Base-by-base conservation (phyloP, 1,140 invertebrate species). In the Drosophila melanica region DNA sequence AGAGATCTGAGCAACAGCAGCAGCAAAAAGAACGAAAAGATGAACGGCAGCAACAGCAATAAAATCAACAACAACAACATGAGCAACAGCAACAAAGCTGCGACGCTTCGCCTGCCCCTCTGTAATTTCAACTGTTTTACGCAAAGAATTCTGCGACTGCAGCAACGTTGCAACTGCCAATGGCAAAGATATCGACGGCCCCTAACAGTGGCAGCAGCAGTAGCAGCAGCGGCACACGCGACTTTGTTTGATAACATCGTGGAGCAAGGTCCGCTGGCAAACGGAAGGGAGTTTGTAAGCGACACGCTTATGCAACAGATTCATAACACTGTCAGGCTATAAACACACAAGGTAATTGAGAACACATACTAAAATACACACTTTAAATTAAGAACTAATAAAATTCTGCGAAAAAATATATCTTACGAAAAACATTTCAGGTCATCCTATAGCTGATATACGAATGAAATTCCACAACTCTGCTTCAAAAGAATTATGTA, bases 1-100 rank as follows among this genome's bases (percentile, higher is more conserved):
- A 81, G 39, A 72, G 68, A 72, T 65, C 54, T 23, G 20, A 66
- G 27, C 59, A 44, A 41, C 33, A 59, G 23, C 33, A 37, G 4
- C 10, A 48, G 18, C 9, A 9, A 12, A 10, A 35, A 54, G 11
- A 51, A 18, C 9, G 37, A 27, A 14, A 37, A 39, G 10, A 50
- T 39, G 30, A 44, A n/a, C 2, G 44, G 42, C 16, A 20, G 30
- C 18, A 27, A 7, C 27, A 27, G 27, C 20, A 23, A 23, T 23
- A 16, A 57, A 20, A 14, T 20, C 35, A 35, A 66, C 33, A 33
- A 14, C n/a, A 20, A 44, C 51, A 33, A 10, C 23, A 72, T 59
- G 42, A 39, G 37, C 1, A 3, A 1, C 37, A 39, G 37, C 37
- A 27, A 27, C 27, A 27, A 27, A 27, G 4, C 48, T 48, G 47